Percentiles rank a stretch among this genome's conserved stretches.
Conservation (phyloP, 1,140 invertebrate genomes). For the Drosophila ironensis region DNA sequence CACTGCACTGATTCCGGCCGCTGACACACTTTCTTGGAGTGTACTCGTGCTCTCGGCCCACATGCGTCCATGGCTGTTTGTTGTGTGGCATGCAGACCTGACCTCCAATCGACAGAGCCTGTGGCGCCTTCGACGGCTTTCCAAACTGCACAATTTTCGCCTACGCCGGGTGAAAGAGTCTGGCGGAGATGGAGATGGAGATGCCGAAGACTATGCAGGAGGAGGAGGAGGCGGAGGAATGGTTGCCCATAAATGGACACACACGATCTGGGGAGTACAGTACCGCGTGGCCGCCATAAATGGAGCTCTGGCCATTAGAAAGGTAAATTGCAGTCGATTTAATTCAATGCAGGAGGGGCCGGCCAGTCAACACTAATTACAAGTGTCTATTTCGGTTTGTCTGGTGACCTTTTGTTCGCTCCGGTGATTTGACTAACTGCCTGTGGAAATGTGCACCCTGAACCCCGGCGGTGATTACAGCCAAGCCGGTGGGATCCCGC, state of each 20-base stretch:
- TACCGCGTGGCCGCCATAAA: slow-evolving; percentile 34
- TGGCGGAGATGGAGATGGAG: too few relatives aligned
- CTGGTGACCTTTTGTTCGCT: slow-evolving; percentile 47
- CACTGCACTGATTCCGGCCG: slow-evolving; percentile 23
- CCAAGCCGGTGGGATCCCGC: slow-evolving; percentile 2
- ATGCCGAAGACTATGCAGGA: too few relatives aligned
- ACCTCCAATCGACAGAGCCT: slow-evolving; percentile 40
- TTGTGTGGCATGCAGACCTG: slow-evolving; percentile 24
- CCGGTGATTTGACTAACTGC: slow-evolving; percentile 43
- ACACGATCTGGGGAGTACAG: slow-evolving; percentile 44
- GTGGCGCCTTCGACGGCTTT: slow-evolving; percentile 66
- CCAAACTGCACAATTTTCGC: slow-evolving; percentile 70
- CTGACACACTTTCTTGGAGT: slow-evolving; percentile 47
- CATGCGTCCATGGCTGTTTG: slow-evolving; percentile 16
- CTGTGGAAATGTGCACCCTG: not conserved
- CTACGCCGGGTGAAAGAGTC: slow-evolving; percentile 48
- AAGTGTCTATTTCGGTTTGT: slow-evolving; percentile 28
- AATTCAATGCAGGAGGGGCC: slow-evolving; percentile 41
- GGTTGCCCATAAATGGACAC: slow-evolving; percentile 47
- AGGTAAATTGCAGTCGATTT: slow-evolving; percentile 55
- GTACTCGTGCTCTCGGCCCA: slow-evolving; percentile 15
- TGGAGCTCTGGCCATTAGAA: slow-evolving; percentile 54
- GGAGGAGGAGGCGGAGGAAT: slow-evolving; percentile 2
- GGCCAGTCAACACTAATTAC: slow-evolving; percentile 39
- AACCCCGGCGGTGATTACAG: slow-evolving; percentile 44